These are phyloP conservation scores for Falco punctatus DNA, from an alignment of 2,113 vertebrate genomes.

Conservation along the genomic window DNA sequence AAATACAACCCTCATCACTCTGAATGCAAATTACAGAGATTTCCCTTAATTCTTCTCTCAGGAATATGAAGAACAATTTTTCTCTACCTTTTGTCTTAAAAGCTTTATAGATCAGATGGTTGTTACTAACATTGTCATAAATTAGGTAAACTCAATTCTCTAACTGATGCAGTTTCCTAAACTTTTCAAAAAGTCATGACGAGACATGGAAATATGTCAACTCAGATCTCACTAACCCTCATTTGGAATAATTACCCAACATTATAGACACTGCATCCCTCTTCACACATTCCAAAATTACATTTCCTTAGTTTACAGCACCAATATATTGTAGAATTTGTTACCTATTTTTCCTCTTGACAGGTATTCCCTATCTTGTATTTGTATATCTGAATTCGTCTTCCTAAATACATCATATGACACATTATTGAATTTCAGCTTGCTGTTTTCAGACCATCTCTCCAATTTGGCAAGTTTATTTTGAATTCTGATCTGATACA, in stretches of 20 bases:
- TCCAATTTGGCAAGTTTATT: slow-evolving; percentile 24
- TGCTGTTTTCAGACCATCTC: slow-evolving; percentile 8
- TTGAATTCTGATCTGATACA: slow-evolving; percentile 27
- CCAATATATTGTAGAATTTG: neutral
- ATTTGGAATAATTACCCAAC: neutral
- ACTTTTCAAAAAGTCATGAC: neutral
- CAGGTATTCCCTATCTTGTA: neutral
- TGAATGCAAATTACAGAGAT: neutral
- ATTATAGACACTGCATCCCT: neutral
- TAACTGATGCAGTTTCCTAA: neutral
- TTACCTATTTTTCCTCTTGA: neutral
- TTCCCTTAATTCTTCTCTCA: neutral
- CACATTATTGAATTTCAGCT: neutral
- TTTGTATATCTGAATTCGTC: neutral
- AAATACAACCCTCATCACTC: neutral
- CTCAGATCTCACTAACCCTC: neutral
- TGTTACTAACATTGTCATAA: neutral
- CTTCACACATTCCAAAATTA: neutral
- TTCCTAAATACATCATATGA: neutral
- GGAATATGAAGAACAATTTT: neutral
- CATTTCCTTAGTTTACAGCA: neutral
- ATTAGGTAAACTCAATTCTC: neutral
- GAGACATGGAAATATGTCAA: neutral
- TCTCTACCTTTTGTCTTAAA: neutral
- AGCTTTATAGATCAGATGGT: neutral